Conservation (phyloP, 2,113 vertebrate species). For the Oncorhynchus tshawytscha region DNA sequence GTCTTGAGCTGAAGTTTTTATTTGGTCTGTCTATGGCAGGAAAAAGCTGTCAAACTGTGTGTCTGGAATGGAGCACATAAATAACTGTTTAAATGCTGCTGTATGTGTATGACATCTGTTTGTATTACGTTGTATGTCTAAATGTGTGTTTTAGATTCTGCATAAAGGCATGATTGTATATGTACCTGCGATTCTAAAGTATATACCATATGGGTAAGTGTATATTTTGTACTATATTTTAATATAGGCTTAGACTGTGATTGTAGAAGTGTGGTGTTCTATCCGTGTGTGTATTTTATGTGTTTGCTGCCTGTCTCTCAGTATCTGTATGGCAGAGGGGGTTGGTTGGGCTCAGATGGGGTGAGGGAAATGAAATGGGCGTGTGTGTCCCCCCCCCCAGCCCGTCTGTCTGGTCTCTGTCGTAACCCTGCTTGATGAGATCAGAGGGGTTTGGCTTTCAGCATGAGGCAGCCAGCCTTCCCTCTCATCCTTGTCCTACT, state of each 20-base stretch:
- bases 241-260: too few relatives aligned
- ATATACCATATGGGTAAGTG: background rate
- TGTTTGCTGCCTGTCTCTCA: slow-evolving; percentile 19
- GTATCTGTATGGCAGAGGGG: slow-evolving; percentile 21
- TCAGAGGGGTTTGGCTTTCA: slow-evolving; percentile 73
- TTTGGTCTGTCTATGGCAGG: background rate
- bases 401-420: slow-evolving; percentile 41
- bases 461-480: slow-evolving; percentile 36
- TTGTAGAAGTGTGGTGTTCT: slow-evolving; percentile 17
- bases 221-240: too few relatives aligned
- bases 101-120: background rate
- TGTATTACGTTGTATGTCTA: background rate
- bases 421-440: slow-evolving; percentile 72
- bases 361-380: slow-evolving; percentile 46
- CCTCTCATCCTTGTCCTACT: slow-evolving; percentile 9
- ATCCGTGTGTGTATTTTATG: slow-evolving; percentile 19
- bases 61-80: background rate
- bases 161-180: background rate
- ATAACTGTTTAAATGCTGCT: background rate
- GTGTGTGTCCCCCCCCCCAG: slow-evolving; percentile 37
- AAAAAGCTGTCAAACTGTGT: background rate
- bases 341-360: slow-evolving; percentile 47
- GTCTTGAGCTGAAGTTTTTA: background rate
- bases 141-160: background rate
- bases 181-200: slow-evolving; percentile 1